These are phyloP conservation scores for Pachypanchax playfairii DNA, from an alignment of 2,113 vertebrate genomes.

Conservation along the genomic window DNA sequence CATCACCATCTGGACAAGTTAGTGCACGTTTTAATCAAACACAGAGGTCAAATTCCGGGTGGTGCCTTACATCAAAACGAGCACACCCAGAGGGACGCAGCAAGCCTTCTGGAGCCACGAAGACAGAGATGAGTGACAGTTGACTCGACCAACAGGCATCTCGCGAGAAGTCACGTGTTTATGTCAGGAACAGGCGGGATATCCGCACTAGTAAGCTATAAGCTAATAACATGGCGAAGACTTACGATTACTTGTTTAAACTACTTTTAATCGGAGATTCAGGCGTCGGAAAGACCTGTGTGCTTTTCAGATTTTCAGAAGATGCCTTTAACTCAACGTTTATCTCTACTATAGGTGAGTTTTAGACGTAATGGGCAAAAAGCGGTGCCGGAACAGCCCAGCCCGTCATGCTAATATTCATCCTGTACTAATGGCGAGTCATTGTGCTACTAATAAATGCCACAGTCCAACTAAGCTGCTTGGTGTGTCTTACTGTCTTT, in stretches of 20 bases:
- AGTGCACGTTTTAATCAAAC: background rate
- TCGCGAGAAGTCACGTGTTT: conserved; percentile 33
- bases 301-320: conserved; percentile 96
- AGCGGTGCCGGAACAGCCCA: conserved; percentile 55
- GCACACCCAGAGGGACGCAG: background rate
- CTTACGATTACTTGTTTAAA: conserved; percentile 99
- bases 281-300: conserved; percentile 96
- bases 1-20: background rate
- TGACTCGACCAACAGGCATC: conserved; percentile 39
- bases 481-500: too few relatives aligned
- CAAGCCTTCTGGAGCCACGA: conserved; percentile 61
- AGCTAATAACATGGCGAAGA: conserved; percentile 90
- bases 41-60: background rate
- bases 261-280: conserved; percentile 97
- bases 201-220: conserved; percentile 74
- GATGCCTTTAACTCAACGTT: conserved; percentile 98
- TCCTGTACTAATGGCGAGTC: conserved; percentile 26
- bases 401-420: conserved; percentile 67
- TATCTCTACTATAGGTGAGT: conserved; percentile 95
- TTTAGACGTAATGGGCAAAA: conserved; percentile 2
- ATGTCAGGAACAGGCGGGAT: conserved; percentile 72
- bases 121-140: conserved; percentile 56
- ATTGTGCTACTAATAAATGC: too few relatives aligned
- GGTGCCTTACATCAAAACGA: conserved; percentile 22
- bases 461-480: too few relatives aligned